A percentile compares a stretch with the other conserved stretches of the same genome.
These are phyloP conservation scores for Caenorhabditis angaria DNA, from an alignment of 2,888 invertebrate genomes.

Conservation along the genomic window DNA sequence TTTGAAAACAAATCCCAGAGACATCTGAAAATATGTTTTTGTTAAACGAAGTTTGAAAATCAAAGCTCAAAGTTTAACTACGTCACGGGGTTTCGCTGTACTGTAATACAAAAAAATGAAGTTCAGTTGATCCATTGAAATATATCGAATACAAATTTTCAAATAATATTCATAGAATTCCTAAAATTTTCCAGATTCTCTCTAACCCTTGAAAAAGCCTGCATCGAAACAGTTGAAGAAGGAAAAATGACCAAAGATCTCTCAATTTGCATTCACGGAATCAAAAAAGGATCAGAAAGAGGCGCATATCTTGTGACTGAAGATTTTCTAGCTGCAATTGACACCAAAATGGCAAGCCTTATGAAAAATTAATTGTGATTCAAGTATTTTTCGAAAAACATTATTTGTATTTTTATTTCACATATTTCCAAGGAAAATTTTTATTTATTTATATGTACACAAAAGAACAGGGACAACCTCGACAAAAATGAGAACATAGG, in stretches of 20 bases:
- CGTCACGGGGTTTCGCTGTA: too few relatives aligned
- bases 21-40: too few relatives aligned
- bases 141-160: too few relatives aligned
- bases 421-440: neutral
- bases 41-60: too few relatives aligned
- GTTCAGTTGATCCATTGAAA: too few relatives aligned
- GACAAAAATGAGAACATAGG: neutral
- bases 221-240: conserved; percentile 83
- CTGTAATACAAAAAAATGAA: too few relatives aligned
- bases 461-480: neutral
- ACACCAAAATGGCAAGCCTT: conserved; percentile 78
- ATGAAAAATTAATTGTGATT: conserved; percentile 32
- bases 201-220: conserved; percentile 82
- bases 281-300: conserved; percentile 74
- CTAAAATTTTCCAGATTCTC: conserved; percentile 77
- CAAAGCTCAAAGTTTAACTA: too few relatives aligned
- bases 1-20: too few relatives aligned
- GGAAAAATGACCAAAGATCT: conserved; percentile 90
- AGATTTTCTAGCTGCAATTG: conserved; percentile 86
- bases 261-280: conserved; percentile 85
- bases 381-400: neutral
- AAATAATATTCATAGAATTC: too few relatives aligned
- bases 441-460: neutral
- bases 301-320: conserved; percentile 81
- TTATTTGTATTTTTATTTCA: neutral